Evolutionary conservation across 2,888 invertebrate genomes (phyloP), one percentile per base, ranked within the genome.

Genomic region (Cryptus armator): DNA sequence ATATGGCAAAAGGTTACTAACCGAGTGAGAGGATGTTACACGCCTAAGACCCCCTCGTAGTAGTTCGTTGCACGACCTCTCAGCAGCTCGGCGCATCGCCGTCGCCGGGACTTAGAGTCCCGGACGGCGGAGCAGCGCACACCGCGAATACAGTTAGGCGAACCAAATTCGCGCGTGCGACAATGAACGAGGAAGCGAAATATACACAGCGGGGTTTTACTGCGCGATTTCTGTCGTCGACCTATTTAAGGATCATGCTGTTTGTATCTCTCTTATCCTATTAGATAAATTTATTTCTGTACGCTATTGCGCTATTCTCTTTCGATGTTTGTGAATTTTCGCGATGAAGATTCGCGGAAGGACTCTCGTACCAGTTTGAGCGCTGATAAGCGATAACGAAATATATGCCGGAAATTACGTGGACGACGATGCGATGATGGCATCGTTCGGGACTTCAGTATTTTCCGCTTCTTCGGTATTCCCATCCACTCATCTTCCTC

Each of bases 131-230:
- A 37, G 77, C 84, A 68, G 81, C 83, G 76, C 79, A 59, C 76
- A 83, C 88, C 89, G 89, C 89, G 89, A 91, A 90, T 93, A 93
- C 93, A 92, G 93, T 93, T 93, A 93, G 91, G 85, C 92, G 93
- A 91, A 93, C 93, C 92, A 91, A 93, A 93, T 93, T 93, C 90
- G 91, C 91, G 75, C 74, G 82, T 76, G 85, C 85, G 91, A 93
- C 92, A 93, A 93, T 93, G 92, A 92, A 92, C 90, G 90, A 91
- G 91, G 91, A 91, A 92, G 90, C 87, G 56, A 85, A 70, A 70
- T 74, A 68, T 79, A 78, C 67, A 59, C 82, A 83, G 87, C 87
- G 86, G 51, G 71, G 24, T 29, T 82, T 78, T 67, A 76, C 71
- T 10, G 59, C 70, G 71, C 32, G 37, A 59, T 80, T 84, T 86